Base-by-base conservation (phyloP, 2,113 vertebrate genomes). In the Columba livia region DNA sequence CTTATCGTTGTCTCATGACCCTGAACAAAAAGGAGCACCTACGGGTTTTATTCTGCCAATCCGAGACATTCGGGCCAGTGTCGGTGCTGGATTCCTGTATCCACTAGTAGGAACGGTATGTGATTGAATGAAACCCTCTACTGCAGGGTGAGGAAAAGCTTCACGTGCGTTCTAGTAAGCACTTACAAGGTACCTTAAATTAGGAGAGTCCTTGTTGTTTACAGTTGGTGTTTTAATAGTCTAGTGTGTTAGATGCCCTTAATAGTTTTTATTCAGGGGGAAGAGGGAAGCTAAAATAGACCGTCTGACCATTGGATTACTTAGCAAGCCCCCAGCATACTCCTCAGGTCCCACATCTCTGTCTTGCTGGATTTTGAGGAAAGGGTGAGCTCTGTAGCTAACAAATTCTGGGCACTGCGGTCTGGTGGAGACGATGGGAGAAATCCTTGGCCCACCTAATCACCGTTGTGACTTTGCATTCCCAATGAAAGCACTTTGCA, bases 51-150 rank as follows among this genome's bases (percentile, higher is more conserved):
- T 99, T 67, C 94, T 99, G 96, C 99, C 99, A n/a, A 98, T 99
- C 95, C 97, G 99, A 17, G 99, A 99, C 91, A 97, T 99, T 96
- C 98, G 99, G 13, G 99, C 99, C 77, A 99, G 99, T 1, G 99
- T 99, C 3, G 99, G 99, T 7, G 99, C 99, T 6, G 99, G 99
- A 6, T 99, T 99, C 84, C 97, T 99, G n/a, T 99, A 98, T 87
- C 99, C 99, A 0, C 96, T 99, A 6, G 99, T 99, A 18, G 99
- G 99, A 98, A 99, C 98, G 97, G 99, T 99, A 97, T 90, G 99
- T 94, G 69, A 16, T 4, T 13, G 51, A 31, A 34, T 36, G 23
- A 80, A 81, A 36, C 71, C 31, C 31, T 53, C 6, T 16, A 3
- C 64, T 67, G 1, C 44, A 28, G 65, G 24, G 32, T 2, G 7